A percentile compares a stretch with the other conserved stretches of the same genome.
Conservation (phyloP, 2,888 invertebrate species). For the Calameuta pallipes region DNA sequence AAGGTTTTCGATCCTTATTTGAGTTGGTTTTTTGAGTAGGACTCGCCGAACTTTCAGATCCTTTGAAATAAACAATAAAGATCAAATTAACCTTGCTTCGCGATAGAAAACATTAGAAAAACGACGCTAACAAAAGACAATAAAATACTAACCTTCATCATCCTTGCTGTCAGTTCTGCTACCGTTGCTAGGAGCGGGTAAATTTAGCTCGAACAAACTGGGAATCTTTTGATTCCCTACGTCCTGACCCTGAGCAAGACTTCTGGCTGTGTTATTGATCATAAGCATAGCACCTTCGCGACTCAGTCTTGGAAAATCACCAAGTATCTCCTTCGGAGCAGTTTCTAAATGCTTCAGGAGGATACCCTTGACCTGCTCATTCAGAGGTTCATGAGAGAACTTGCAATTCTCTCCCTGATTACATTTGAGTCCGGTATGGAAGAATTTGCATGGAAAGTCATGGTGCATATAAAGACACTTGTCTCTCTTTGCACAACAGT, state of each 20-base stretch:
- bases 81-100: neutral
- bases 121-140: neutral
- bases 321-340: conserved; percentile 90
- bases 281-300: conserved; percentile 79
- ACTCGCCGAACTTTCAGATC: neutral
- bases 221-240: conserved; percentile 59
- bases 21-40: neutral
- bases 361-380: conserved; percentile 73
- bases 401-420: conserved; percentile 86
- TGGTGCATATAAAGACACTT: conserved; percentile 97
- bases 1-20: conserved; percentile 55
- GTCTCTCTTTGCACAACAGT: conserved; percentile 94
- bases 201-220: conserved; percentile 64
- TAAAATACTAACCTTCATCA: conserved; percentile 47
- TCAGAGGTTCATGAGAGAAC: conserved; percentile 92
- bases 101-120: neutral
- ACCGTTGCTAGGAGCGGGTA: conserved; percentile 46
- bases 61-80: neutral
- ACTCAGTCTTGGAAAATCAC: conserved; percentile 87
- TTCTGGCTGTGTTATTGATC: conserved; percentile 62
- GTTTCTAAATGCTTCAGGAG: conserved; percentile 83
- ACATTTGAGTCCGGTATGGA: conserved; percentile 92
- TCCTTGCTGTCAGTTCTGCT: conserved; percentile 43
- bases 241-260: conserved; percentile 52
- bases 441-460: conserved; percentile 97